Evolutionary conservation across 2,797 vertebrate genomes (phyloP).

Genomic region (Zenarchopterus dispar): DNA sequence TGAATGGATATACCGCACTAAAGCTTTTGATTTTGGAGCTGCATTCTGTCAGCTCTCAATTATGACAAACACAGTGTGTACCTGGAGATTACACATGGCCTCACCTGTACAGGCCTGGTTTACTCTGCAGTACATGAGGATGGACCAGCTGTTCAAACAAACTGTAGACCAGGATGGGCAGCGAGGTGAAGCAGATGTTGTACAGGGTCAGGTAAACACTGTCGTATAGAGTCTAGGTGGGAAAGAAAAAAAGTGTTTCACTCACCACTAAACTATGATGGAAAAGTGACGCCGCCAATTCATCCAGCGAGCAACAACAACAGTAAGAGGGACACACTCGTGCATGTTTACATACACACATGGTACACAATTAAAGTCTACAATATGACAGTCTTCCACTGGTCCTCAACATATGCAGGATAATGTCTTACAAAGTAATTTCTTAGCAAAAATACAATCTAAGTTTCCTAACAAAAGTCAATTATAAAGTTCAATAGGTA

Average conservation of each 20-base stretch:
- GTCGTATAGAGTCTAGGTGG: constrained; percentile 93
- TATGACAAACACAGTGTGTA: not conserved
- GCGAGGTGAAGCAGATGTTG: constrained; percentile 99
- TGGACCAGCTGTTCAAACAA: constrained; percentile 98
- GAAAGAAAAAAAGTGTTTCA: constrained; percentile 36
- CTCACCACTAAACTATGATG: constrained; percentile 28
- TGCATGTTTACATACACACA: not conserved
- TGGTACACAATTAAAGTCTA: not conserved
- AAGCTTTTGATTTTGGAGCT: not conserved
- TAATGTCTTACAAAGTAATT: too few species aligned
- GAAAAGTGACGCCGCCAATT: not conserved
- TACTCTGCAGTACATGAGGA: constrained; percentile 92
- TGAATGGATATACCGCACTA: not conserved
- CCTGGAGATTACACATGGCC: constrained; percentile 21
- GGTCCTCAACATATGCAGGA: too few species aligned
- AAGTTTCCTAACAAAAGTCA: too few species aligned
- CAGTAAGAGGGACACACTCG: not conserved
- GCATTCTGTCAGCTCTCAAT: not conserved
- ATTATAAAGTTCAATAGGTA: too few species aligned
- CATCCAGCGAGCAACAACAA: not conserved
- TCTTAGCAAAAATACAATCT: too few species aligned
- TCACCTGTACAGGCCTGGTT: constrained; percentile 94
- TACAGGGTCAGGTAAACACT: constrained; percentile 98
- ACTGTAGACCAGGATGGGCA: constrained; percentile 98
- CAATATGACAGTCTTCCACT: too few species aligned